Evolutionary conservation across 2,888 invertebrate genomes (phyloP).

Genomic region (Carpatolechia fugitivella): DNA sequence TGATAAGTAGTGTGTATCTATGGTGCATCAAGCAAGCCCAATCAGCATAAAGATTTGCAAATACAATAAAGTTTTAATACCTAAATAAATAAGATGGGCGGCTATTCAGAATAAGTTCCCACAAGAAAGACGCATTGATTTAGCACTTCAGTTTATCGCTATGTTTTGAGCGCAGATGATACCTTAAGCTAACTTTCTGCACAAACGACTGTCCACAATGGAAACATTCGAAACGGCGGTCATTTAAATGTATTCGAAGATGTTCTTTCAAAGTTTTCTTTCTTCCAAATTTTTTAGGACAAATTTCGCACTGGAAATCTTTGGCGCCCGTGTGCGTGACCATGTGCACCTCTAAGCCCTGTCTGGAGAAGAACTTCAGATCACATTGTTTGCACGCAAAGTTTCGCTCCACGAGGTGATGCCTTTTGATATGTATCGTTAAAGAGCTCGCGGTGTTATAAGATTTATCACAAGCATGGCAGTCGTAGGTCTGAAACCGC

Average conservation of each 20-base stretch:
- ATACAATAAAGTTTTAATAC: no score
- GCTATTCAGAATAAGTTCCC: no score
- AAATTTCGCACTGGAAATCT: conserved; percentile 8
- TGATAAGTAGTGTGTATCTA: no score
- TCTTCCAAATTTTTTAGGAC: conserved; percentile 27
- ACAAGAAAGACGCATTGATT: no score
- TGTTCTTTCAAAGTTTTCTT: conserved; percentile 56
- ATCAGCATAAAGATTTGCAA: no score
- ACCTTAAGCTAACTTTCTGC: conserved; percentile 64
- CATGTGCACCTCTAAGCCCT: background rate
- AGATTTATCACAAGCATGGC: background rate
- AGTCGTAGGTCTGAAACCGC: conserved; percentile 17
- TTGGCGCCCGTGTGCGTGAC: conserved; percentile 12
- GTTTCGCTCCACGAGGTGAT: conserved; percentile 27
- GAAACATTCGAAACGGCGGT: conserved; percentile 61
- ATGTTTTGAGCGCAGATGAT: conserved; percentile 57
- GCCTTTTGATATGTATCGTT: conserved; percentile 22
- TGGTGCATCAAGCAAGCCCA: no score
- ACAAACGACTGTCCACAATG: conserved; percentile 59
- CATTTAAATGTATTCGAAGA: conserved; percentile 67
- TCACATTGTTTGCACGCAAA: conserved; percentile 28
- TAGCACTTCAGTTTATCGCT: conserved; percentile 21
- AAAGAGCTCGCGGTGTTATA: background rate
- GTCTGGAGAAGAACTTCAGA: conserved; percentile 32
- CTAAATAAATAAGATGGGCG: no score